A percentile compares a stretch with the other conserved stretches of the same genome.
These are phyloP conservation scores for Hedychridium roseum DNA, from an alignment of 2,888 invertebrate species.

Conservation along the genomic window DNA sequence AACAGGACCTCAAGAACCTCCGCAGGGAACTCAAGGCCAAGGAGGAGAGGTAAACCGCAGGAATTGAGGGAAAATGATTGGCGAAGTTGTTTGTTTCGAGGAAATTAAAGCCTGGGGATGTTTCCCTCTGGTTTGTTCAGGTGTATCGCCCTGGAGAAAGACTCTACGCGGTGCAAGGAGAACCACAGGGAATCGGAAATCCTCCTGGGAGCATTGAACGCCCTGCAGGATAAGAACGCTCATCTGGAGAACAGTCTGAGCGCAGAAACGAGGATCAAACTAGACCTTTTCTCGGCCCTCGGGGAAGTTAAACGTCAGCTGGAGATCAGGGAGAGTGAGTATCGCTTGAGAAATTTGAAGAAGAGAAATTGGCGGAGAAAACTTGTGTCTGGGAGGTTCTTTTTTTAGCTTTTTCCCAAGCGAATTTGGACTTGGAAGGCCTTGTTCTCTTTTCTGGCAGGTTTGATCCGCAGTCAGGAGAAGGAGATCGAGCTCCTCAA, in stretches of 20 bases:
- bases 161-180: constrained; percentile 67
- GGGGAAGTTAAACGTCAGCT: constrained; percentile 93
- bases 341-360: background rate
- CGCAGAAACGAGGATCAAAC: constrained; percentile 96
- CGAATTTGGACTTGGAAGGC: constrained; percentile 1
- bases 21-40: constrained; percentile 72
- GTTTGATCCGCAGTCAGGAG: constrained; percentile 82
- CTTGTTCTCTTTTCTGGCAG: constrained; percentile 64
- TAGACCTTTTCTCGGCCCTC: constrained; percentile 96
- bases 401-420: constrained; percentile 6
- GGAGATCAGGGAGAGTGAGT: constrained; percentile 84
- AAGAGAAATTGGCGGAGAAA: background rate
- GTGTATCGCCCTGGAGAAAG: constrained; percentile 53
- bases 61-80: too few relatives aligned
- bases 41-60: constrained; percentile 74
- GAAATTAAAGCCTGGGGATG: too few relatives aligned
- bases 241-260: constrained; percentile 94
- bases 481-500: constrained; percentile 92
- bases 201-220: constrained; percentile 79
- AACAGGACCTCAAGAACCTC: constrained; percentile 73
- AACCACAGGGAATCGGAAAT: constrained; percentile 76
- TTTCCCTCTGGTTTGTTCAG: too few relatives aligned
- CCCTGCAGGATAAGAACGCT: constrained; percentile 89
- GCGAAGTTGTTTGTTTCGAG: too few relatives aligned
- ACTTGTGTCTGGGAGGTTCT: constrained; percentile 1